A percentile compares a stretch with the other conserved stretches of the same genome.
Conservation (phyloP, 2,888 invertebrate genomes). For the Tetramorium bicarinatum region DNA sequence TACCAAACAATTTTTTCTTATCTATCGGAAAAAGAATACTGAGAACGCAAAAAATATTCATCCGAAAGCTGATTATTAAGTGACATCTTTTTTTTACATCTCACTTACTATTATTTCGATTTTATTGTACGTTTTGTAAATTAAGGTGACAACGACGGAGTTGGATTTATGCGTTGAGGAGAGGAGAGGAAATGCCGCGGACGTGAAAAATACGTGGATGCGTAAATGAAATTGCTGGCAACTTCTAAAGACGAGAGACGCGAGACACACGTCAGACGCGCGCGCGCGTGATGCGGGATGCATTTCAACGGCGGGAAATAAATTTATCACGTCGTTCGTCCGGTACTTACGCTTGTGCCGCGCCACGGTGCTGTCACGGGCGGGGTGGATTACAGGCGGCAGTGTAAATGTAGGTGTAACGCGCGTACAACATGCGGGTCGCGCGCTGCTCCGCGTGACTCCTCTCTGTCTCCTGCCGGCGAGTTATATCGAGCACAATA, state of each 20-base stretch:
- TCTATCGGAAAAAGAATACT: background rate
- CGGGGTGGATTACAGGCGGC: conserved; percentile 62
- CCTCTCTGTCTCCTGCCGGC: conserved; percentile 53
- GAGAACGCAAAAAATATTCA: background rate
- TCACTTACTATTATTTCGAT: conserved; percentile 45
- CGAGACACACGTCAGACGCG: conserved; percentile 31
- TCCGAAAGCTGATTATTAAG: background rate
- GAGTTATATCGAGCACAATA: conserved; percentile 71
- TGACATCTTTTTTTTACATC: background rate
- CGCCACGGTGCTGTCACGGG: conserved; percentile 30
- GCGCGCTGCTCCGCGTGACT: conserved; percentile 60
- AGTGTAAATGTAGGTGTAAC: conserved; percentile 68
- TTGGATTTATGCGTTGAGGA: background rate
- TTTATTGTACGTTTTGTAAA: conserved; percentile 45
- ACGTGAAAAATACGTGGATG: conserved; percentile 2
- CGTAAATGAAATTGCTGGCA: conserved; percentile 60
- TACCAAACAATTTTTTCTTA: background rate
- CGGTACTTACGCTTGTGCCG: conserved; percentile 50
- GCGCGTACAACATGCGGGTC: conserved; percentile 67
- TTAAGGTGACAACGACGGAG: background rate
- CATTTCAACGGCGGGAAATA: conserved; percentile 57
- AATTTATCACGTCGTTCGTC: conserved; percentile 66
- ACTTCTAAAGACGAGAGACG: conserved; percentile 55
- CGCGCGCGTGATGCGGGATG: conserved; percentile 31
- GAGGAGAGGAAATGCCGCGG: conserved; percentile 13